A percentile compares a stretch with the other conserved stretches of the same genome.
These are phyloP conservation scores for Leptarthrus brevirostris DNA, from an alignment of 2,888 invertebrate species.

Conservation along the genomic window DNA sequence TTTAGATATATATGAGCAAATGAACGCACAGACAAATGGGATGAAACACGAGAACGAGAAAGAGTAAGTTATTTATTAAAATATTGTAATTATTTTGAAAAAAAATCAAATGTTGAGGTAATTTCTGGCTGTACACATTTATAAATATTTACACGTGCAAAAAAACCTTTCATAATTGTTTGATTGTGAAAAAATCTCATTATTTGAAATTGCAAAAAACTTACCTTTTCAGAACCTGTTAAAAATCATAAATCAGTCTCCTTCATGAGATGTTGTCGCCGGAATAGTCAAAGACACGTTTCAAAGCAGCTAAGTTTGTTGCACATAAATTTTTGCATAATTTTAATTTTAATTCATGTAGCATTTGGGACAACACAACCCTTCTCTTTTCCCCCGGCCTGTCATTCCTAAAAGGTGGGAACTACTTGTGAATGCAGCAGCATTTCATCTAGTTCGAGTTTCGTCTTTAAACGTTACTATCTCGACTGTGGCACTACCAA, in stretches of 20 bases:
- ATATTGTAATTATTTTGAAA: no score
- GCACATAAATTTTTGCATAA: slow-evolving; percentile 16
- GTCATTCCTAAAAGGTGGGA: not conserved
- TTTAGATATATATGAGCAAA: no score
- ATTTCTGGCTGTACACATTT: no score
- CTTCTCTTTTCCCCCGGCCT: slow-evolving; percentile 13
- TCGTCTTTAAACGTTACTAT: not conserved
- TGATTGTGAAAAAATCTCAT: no score
- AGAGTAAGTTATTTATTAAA: no score
- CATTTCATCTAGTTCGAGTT: not conserved
- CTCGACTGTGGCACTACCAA: not conserved
- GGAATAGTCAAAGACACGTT: not conserved
- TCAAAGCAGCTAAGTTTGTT: not conserved
- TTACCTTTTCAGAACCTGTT: no score
- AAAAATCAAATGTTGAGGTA: no score
- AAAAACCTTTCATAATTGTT: no score
- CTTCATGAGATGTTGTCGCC: not conserved
- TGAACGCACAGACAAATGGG: no score
- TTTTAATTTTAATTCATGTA: slow-evolving; percentile 6
- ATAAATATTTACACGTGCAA: no score
- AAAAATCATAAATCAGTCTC: not conserved
- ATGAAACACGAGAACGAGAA: no score
- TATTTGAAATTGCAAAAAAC: no score
- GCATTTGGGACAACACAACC: slow-evolving; percentile 14
- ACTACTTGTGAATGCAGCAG: not conserved